Conservation (phyloP, 2,888 invertebrate genomes). For the Piscicola geometra region DNA sequence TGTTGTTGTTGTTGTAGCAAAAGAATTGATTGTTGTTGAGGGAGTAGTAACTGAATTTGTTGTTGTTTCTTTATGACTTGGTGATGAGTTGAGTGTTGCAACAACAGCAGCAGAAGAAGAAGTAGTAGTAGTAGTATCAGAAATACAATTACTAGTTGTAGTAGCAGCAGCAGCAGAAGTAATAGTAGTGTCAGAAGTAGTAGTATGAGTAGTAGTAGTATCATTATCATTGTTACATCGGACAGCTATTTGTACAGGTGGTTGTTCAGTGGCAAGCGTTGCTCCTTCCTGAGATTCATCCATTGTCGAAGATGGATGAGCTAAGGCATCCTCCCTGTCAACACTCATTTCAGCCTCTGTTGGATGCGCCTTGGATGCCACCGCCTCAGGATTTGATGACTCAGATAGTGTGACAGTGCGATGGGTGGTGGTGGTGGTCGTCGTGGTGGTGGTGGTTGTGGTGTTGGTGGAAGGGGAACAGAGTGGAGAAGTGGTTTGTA, state of each 20-base stretch:
- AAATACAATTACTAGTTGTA: not conserved
- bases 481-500: not conserved
- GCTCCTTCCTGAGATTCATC: not conserved
- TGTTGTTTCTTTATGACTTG: not conserved
- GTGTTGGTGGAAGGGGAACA: not conserved
- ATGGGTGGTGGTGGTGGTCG: not conserved
- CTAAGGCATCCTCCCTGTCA: not conserved
- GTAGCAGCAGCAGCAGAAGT: no score
- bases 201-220: no score
- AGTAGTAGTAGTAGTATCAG: not conserved
- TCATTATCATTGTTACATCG: no score
- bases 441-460: not conserved
- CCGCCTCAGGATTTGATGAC: not conserved
- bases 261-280: not conserved
- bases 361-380: no score
- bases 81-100: not conserved
- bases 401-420: not conserved
- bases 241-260: not conserved
- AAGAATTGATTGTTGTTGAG: not conserved
- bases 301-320: not conserved
- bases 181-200: no score
- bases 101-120: not conserved
- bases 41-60: not conserved
- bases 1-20: conserved; percentile 13
- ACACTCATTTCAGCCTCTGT: not conserved